Evolutionary conservation across 1,140 invertebrate species (phyloP).

Genomic region (Globodera rostochiensis): DNA sequence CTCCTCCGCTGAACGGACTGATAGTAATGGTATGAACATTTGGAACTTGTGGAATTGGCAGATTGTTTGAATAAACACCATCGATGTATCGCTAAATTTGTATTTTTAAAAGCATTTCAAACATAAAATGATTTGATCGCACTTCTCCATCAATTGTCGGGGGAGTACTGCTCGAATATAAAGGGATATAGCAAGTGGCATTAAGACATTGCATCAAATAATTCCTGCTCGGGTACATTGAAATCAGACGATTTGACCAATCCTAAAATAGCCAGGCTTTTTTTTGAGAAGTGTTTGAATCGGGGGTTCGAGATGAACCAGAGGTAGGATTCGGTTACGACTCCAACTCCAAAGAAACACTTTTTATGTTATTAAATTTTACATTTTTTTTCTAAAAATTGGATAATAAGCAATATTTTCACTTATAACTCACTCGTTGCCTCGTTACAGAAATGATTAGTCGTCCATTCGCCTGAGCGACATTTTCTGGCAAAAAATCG

Average conservation of each 20-base stretch:
- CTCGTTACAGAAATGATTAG: constrained; percentile 57
- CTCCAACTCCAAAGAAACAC: background rate
- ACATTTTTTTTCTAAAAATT: too few relatives aligned
- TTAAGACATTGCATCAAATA: constrained; percentile 62
- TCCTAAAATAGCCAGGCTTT: constrained; percentile 23
- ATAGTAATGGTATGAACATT: constrained; percentile 66
- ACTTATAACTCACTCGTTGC: constrained; percentile 34
- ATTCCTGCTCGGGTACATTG: constrained; percentile 35
- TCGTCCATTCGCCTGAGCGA: constrained; percentile 42
- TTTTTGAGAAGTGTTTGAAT: too few relatives aligned
- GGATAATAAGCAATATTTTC: too few relatives aligned
- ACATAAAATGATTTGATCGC: constrained; percentile 12
- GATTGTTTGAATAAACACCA: constrained; percentile 67
- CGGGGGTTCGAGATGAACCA: too few relatives aligned
- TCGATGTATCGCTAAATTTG: constrained; percentile 67
- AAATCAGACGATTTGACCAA: constrained; percentile 40
- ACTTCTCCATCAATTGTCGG: constrained; percentile 66
- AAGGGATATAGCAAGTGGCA: constrained; percentile 67
- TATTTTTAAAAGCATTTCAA: constrained; percentile 35
- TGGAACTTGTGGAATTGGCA: constrained; percentile 61
- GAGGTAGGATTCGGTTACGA: background rate
- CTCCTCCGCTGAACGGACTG: constrained; percentile 65
- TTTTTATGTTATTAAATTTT: too few relatives aligned
- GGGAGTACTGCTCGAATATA: constrained; percentile 63
- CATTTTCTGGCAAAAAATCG: constrained; percentile 52